These are phyloP conservation scores for Hesperia comma DNA, from an alignment of 2,888 invertebrate species.

Conservation along the genomic window DNA sequence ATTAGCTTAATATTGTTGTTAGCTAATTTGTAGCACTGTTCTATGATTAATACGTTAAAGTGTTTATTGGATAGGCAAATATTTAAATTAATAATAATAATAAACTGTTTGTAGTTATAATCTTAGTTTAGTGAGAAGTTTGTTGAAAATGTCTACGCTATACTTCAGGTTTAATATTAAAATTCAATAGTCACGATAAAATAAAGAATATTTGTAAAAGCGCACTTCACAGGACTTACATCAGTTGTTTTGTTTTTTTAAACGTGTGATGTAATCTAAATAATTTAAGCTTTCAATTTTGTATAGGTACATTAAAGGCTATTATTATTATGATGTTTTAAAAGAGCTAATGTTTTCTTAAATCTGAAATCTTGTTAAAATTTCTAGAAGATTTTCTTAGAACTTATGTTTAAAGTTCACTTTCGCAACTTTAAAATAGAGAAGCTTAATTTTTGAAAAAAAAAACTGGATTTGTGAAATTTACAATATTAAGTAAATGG, in stretches of 20 bases:
- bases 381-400: conserved; percentile 21
- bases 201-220: neutral
- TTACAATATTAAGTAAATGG: conserved; percentile 58
- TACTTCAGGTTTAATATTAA: neutral
- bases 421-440: too few relatives aligned
- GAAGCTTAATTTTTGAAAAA: neutral
- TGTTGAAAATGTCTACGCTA: neutral
- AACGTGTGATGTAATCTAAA: neutral
- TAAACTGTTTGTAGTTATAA: neutral
- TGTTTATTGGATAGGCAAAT: neutral
- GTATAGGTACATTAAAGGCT: neutral
- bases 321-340: too few relatives aligned
- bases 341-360: too few relatives aligned
- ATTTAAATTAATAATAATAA: neutral
- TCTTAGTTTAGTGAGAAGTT: neutral
- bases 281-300: neutral
- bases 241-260: neutral
- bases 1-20: neutral
- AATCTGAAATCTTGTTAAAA: neutral
- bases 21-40: neutral
- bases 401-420: too few relatives aligned
- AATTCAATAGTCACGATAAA: neutral
- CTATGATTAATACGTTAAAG: neutral
- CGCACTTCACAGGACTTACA: neutral
- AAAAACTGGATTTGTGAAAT: conserved; percentile 17